Percentiles rank a stretch among this genome's conserved stretches.
phyloP scores from a whole-genome alignment of 1,140 invertebrate genomes.

The Sminthurides bifidus region DNA sequence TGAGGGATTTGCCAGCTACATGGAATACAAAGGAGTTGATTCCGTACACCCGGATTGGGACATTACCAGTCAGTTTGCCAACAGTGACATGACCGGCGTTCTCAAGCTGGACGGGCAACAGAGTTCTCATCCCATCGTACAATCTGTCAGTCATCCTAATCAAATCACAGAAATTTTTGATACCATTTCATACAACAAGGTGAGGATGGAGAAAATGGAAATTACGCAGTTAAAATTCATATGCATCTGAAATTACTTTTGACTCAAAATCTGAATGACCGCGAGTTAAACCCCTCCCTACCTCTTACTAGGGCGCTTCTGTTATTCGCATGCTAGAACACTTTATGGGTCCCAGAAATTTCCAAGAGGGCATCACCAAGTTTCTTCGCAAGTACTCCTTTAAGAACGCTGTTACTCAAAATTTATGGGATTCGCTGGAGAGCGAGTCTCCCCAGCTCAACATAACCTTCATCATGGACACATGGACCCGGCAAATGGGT shows the following conservation, averaged over 20 bases:
- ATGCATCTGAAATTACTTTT: conserved; percentile 9
- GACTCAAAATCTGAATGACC: conserved; percentile 16
- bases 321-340: conserved; percentile 81
- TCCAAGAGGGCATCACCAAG: conserved; percentile 55
- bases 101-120: conserved; percentile 54
- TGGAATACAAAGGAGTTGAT: conserved; percentile 65
- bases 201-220: conserved; percentile 36
- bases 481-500: conserved; percentile 87
- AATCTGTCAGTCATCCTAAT: conserved; percentile 66
- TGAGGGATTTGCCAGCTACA: conserved; percentile 75
- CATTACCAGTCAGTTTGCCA: conserved; percentile 66
- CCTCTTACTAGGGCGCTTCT: conserved; percentile 58
- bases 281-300: neutral
- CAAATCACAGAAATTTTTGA: conserved; percentile 90
- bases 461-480: conserved; percentile 68
- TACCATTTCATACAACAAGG: conserved; percentile 82
- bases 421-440: conserved; percentile 59
- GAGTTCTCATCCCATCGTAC: conserved; percentile 77
- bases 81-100: conserved; percentile 57
- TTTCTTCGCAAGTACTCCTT: conserved; percentile 61
- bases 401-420: conserved; percentile 62
- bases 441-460: conserved; percentile 36
- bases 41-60: conserved; percentile 65
- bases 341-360: conserved; percentile 61
- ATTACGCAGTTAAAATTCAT: neutral